These are phyloP conservation scores for Lates calcarifer DNA, from an alignment of 2,113 vertebrate genomes.

Conservation along the genomic window DNA sequence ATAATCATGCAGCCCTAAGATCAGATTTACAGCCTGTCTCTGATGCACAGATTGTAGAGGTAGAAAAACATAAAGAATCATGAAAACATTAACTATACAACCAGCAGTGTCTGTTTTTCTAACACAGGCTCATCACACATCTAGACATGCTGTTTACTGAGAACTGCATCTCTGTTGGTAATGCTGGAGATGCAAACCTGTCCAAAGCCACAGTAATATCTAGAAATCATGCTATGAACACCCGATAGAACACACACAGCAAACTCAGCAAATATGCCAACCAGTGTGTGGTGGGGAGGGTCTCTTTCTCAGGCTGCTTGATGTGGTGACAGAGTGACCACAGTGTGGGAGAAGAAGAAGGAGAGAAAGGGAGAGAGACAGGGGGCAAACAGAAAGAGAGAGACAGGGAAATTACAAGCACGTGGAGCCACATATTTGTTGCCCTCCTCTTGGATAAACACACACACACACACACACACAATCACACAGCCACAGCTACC, in stretches of 20 bases:
- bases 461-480: neutral
- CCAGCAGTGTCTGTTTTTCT: no score
- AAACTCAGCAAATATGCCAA: neutral
- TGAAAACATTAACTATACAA: no score
- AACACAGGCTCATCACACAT: no score
- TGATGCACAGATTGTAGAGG: no score
- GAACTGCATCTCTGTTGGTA: no score
- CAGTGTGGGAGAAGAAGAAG: slow-evolving; percentile 62
- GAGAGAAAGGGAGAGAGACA: slow-evolving; percentile 21
- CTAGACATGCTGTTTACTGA: no score
- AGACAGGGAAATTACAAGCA: slow-evolving; percentile 75
- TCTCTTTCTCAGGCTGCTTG: slow-evolving; percentile 47
- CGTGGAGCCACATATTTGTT: slow-evolving; percentile 83
- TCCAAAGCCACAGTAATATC: neutral
- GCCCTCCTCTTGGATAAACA: slow-evolving; percentile 27
- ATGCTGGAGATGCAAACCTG: no score
- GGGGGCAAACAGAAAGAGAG: slow-evolving; percentile 34
- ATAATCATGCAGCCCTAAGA: no score
- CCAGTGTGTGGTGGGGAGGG: neutral
- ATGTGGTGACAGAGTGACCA: slow-evolving; percentile 78
- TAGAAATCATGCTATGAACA: neutral
- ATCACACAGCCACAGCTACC: neutral
- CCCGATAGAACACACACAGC: neutral
- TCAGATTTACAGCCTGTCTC: no score
- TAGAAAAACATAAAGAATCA: no score